phyloP scores from a whole-genome alignment of 2,113 vertebrate genomes.

The Arvicanthis niloticus region DNA sequence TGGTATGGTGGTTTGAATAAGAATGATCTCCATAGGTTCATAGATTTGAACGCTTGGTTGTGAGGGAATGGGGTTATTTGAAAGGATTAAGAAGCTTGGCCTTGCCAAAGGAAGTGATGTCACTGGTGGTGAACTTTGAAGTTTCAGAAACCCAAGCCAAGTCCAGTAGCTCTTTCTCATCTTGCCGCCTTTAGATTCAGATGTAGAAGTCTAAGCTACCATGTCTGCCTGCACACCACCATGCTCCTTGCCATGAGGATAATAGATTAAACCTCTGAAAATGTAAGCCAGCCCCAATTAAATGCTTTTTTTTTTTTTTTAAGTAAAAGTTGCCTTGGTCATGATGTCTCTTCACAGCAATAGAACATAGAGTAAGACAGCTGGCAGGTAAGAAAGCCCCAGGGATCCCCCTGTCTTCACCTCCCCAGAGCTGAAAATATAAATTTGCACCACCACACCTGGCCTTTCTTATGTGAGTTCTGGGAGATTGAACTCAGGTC shows the following conservation, averaged over 20 bases:
- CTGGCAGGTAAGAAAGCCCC: not conserved
- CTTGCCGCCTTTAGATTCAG: not conserved
- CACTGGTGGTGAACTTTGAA: not conserved
- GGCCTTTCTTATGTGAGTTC: not conserved
- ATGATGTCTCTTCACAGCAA: not conserved
- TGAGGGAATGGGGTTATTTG: not conserved
- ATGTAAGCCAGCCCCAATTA: not conserved
- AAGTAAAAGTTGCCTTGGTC: not conserved
- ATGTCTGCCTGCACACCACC: not conserved
- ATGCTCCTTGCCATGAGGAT: not conserved
- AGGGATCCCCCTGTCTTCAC: not conserved
- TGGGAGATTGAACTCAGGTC: not conserved
- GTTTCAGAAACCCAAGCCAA: not conserved
- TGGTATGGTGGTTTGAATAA: not conserved
- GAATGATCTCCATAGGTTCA: not conserved
- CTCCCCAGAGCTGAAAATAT: not conserved
- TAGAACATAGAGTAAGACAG: not conserved
- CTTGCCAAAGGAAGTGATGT: not conserved
- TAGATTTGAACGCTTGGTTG: not conserved
- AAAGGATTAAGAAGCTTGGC: not conserved
- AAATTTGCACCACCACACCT: not conserved
- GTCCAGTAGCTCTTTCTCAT: not conserved
- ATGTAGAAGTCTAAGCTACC: not conserved
- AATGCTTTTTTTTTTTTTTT: not conserved
- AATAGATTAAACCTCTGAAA: not conserved